Evolutionary conservation across 2,797 vertebrate species (phyloP).

Genomic region (Clarias fuscus): DNA sequence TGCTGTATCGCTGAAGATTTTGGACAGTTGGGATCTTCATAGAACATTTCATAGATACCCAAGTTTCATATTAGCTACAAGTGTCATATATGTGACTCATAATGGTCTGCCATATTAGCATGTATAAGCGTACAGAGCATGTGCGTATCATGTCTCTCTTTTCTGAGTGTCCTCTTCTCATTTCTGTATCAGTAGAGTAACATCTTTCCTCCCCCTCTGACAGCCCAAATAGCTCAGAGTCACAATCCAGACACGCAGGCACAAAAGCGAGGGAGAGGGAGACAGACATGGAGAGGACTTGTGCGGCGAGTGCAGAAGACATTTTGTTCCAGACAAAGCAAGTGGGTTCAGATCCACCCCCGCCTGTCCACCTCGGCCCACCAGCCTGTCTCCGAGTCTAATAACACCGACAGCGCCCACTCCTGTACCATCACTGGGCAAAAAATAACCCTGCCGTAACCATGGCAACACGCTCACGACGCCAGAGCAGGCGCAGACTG

Average conservation of each 20-base stretch:
- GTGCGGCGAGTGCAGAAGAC: constrained; percentile 36
- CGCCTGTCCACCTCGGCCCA: constrained; percentile 50
- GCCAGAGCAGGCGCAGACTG: constrained; percentile 19
- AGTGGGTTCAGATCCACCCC: constrained; percentile 48
- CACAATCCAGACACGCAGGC: constrained; percentile 10
- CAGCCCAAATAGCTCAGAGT: constrained; percentile 28
- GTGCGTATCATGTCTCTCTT: neutral
- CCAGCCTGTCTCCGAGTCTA: constrained; percentile 52
- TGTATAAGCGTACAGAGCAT: neutral
- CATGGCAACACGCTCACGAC: constrained; percentile 43
- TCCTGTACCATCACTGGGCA: constrained; percentile 47
- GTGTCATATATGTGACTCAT: neutral
- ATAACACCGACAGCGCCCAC: constrained; percentile 51
- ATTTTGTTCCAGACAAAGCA: constrained; percentile 53
- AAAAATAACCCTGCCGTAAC: constrained; percentile 45
- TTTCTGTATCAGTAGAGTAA: constrained; percentile 20
- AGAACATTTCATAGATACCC: neutral
- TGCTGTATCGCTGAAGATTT: neutral
- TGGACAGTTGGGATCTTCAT: neutral
- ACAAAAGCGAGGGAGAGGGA: constrained; percentile 6
- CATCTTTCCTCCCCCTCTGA: constrained; percentile 21
- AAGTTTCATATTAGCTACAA: neutral
- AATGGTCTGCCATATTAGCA: neutral
- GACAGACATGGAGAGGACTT: constrained; percentile 34
- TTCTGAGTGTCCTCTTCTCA: constrained; percentile 1